A percentile compares a stretch with the other conserved stretches of the same genome.
Evolutionary conservation across 2,113 vertebrate species (phyloP).

Genomic region (Paradoxurus hermaphroditus): DNA sequence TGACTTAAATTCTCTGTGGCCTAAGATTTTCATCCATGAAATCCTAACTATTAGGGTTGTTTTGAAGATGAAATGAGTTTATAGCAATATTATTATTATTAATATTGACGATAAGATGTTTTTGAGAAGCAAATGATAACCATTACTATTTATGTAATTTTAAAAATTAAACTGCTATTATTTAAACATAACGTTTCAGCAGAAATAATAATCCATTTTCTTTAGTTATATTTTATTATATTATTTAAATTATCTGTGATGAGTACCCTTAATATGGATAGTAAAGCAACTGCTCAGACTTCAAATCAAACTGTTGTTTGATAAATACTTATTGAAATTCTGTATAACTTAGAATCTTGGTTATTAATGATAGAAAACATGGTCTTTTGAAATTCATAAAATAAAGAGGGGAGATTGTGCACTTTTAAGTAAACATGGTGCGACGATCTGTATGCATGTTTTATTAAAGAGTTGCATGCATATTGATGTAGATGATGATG

Average conservation of each 20-base stretch:
- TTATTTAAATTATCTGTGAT: neutral
- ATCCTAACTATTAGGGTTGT: neutral
- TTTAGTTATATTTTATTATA: neutral
- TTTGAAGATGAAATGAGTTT: neutral
- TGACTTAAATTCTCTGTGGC: neutral
- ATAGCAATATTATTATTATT: neutral
- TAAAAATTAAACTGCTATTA: neutral
- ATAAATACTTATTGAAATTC: neutral
- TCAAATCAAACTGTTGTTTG: neutral
- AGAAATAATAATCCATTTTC: neutral
- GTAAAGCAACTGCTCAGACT: neutral
- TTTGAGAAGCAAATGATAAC: neutral
- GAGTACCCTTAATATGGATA: neutral
- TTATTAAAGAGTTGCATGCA: slow-evolving; percentile 14
- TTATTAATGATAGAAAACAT: neutral
- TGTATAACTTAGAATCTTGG: neutral
- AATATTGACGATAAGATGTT: neutral
- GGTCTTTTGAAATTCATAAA: neutral
- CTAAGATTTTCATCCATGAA: neutral
- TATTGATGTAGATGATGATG: neutral
- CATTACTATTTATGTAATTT: neutral
- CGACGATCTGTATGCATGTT: neutral
- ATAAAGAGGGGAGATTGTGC: neutral
- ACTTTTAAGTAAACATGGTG: neutral
- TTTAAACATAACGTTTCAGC: neutral